Base-by-base conservation (phyloP, 2,113 vertebrate species). In the Petroica traversi region DNA sequence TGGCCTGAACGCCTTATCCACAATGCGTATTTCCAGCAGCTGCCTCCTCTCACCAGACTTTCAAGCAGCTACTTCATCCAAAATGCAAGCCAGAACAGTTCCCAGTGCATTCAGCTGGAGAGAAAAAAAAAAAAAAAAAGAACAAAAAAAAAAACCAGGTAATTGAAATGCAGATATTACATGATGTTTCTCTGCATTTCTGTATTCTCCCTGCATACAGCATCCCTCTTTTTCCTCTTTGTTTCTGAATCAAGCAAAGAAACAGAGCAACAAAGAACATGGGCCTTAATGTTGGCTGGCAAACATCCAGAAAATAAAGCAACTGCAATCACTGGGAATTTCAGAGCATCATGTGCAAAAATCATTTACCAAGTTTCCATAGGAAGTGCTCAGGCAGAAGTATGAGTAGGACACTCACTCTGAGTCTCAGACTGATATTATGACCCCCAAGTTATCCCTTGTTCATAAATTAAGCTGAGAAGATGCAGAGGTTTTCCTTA, bases 121-220 rank as follows among this genome's bases (percentile, higher is more conserved):
- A 28, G 28, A 12, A 40, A 43, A 25, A 49, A 43, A 67, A 31
- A 12, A 40, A 43, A 25, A 49, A 43, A 67, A n/a, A n/a, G n/a
- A n/a, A n/a, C n/a, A n/a, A n/a, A n/a, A 31, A 12, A 40, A 43
- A 25, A 49, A 43, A 67, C n/a, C 55, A 52, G 59, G 51, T 89
- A 81, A 91, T 12, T 34, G 40, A 96, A 95, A 95, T 71, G 72
- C 68, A 40, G 93, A 86, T 75, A 83, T 71, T 71, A 77, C 43
- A 18, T 18, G 22, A 67, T 67, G n/a, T 63, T 93, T 74, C 78
- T 75, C 57, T 41, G 52, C 76, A 77, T 51, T 59, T 6, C 79
- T 92, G 80, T 90, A 66, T 80, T 58, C 43, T 74, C 59, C 46
- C 59, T 80, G 75, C 34, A 51, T 74, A 59, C 43, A 20, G 59